phyloP scores from a whole-genome alignment of 2,888 invertebrate species.

The Metallyticus violacea region DNA sequence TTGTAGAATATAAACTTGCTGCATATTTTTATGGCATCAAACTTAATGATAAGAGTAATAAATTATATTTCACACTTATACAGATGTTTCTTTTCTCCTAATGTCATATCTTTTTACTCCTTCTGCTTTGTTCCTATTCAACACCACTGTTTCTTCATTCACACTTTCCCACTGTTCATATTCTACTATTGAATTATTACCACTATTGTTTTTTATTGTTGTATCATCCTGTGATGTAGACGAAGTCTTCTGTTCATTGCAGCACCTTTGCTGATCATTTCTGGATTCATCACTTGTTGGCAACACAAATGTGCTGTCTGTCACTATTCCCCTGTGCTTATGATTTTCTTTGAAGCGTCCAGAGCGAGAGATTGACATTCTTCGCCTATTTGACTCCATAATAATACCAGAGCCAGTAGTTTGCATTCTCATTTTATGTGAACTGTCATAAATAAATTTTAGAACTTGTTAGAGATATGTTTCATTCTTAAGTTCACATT shows the following conservation, averaged over 20 bases:
- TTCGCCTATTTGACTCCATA: neutral
- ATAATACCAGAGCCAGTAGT: neutral
- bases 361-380: slow-evolving; percentile 24
- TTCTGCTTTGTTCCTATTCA: neutral
- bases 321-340: slow-evolving; percentile 2
- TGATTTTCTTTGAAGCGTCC: slow-evolving; percentile 24
- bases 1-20: too few relatives aligned
- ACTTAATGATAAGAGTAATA: too few relatives aligned
- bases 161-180: neutral
- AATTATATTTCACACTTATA: too few relatives aligned
- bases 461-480: neutral
- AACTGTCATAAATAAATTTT: too few relatives aligned
- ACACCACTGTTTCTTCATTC: neutral
- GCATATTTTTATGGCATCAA: too few relatives aligned
- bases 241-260: neutral
- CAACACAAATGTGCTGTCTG: neutral
- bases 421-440: neutral
- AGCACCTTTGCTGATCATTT: too few relatives aligned
- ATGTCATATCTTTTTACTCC: neutral
- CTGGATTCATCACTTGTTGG: neutral
- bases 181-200: neutral
- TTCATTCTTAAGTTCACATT: neutral
- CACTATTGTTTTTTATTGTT: neutral
- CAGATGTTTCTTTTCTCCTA: neutral
- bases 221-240: neutral